Evolutionary conservation across 2,797 vertebrate species (phyloP), one percentile per base, ranked within the genome.

Genomic region (Sebastolobus altivelis): DNA sequence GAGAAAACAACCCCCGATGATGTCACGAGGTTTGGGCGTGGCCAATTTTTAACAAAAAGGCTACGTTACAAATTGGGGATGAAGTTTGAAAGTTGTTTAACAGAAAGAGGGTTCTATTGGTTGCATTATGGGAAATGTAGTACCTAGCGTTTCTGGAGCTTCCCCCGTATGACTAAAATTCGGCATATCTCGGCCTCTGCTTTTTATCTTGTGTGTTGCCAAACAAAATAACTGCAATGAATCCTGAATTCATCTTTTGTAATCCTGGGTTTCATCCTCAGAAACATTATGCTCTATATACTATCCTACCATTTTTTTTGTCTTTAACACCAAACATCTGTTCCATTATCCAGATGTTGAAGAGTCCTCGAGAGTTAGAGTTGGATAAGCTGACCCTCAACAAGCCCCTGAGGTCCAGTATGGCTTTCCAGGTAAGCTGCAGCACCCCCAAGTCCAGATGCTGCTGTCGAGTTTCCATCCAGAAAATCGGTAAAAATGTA

Each of bases 301-400:
- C 35, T 6, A 6, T 38, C 1, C 6, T 25, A 40, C 20, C 18
- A 43, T 52, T 54, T 58, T 5, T 5, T 75, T 60, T 56, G 25
- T 77, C 31, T 80, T 60, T 79, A 77, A 87, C 20, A n/a, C 33
- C 6, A 70, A 78, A 75, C 38, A 60, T 86, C 25, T 85, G 40
- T 40, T 87, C 25, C 25, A 20, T 77, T 67, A 43, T 72, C 65
- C 73, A 89, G 84, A 65, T 70, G 59, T 40, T 31, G 79, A 88
- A 88, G 63, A 85, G 65, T 62, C 49, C 68, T 12, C 69, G 66
- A 71, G 74, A 74, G 38, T 68, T 18, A 40, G 25, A 25, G 25
- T 38, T 80, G 31, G 56, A 59, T 55, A 83, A 61, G 60, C 29
- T 55, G 35, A 31, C 16, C 60, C 27, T 77, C n/a, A 43, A 72